Base-by-base conservation (phyloP, 2,113 vertebrate genomes). In the Pituophis catenifer region DNA sequence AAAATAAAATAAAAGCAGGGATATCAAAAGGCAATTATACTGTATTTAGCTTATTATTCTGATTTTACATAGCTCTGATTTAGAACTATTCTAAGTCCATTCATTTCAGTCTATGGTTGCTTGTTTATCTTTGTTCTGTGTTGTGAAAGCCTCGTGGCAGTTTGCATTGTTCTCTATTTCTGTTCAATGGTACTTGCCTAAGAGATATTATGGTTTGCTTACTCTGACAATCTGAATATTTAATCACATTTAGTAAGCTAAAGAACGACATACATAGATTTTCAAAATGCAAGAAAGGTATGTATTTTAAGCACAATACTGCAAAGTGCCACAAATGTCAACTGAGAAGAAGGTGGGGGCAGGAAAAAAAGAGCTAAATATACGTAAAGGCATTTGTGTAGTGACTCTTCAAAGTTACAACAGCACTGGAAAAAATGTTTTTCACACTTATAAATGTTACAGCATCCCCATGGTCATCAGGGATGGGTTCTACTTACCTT, bases 301-400 rank as follows among this genome's bases (percentile, higher is more conserved):
- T 10, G 70, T 38, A 81, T 81, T 81, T 81, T 38, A 38, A 81
- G 33, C n/a, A 81, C 70, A 81, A 38, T 81, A 81, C 70, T 81
- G 33, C 33, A 44, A 44, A 21, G 17, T 44, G 33, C 75, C 17
- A 81, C 75, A 81, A 81, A 81, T 38, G 75, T 38, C 70, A 81
- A 38, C 70, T 62, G 58, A 6, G 11, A 38, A 89, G 87, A 26
- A 53, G 48, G 9, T 17, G n/a, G 65, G 52, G 48, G 0, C 6
- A 48, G 88, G 91, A 81, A 89, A 94, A 26, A 96, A 33, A 96
- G 94, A 93, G 38, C 26, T 55, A 53, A 94, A 94, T 21, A 52
- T 48, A 91, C 21, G 1, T 70, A 70, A 29, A 70, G 29, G 12
- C 29, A 70, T 33, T 70, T 0, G 2, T 70, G 12, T n/a, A 70